Conservation (phyloP, 2,113 vertebrate species). For the Mystacornis crossleyi region DNA sequence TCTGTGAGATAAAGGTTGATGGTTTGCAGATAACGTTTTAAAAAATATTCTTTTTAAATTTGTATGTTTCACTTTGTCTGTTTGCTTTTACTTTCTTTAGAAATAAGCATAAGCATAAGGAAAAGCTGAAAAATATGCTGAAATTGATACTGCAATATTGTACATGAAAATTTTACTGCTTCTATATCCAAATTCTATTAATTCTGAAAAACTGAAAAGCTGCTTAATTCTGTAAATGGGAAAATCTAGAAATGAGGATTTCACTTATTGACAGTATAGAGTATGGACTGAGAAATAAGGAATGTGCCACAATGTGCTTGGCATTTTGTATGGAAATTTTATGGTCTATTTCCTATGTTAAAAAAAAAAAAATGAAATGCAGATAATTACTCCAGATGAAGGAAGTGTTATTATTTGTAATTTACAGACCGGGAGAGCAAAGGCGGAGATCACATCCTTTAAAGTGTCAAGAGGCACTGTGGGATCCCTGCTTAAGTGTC, state of each 20-base stretch:
- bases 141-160: not conserved
- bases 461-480: not conserved
- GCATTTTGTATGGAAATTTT: not conserved
- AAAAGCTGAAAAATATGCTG: not conserved
- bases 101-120: not conserved
- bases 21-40: not conserved
- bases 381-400: not conserved
- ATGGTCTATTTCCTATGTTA: not conserved
- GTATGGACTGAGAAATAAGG: not conserved
- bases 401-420: not conserved
- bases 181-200: not conserved
- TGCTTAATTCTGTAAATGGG: not conserved
- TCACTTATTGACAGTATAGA: not conserved
- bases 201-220: not conserved
- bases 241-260: not conserved
- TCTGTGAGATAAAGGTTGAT: not conserved
- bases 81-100: not conserved
- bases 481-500: not conserved
- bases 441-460: not conserved
- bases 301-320: accelerated
- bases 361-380: not conserved
- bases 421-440: not conserved
- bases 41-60: accelerated
- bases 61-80: not conserved
- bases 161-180: not conserved